Evolutionary conservation across 2,113 vertebrate genomes (phyloP).

Genomic region (Ptychochromis oligacanthus): DNA sequence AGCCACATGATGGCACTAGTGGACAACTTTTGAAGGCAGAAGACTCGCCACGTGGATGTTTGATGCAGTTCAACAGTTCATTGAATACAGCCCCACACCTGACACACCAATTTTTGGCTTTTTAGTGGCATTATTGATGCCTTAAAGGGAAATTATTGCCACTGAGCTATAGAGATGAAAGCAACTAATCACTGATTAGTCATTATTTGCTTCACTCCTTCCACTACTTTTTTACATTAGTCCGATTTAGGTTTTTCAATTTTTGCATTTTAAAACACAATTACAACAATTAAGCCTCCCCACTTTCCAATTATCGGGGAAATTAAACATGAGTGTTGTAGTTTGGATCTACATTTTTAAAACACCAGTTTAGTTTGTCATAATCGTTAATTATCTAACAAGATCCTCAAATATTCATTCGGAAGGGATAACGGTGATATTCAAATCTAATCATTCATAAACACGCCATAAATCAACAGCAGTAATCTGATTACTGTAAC

Average conservation of each 20-base stretch:
- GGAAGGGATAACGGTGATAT: not conserved
- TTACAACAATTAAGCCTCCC: not conserved
- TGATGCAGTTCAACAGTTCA: not conserved
- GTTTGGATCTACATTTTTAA: not conserved
- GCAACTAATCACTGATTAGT: not conserved
- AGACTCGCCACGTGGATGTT: not conserved
- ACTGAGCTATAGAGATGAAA: not conserved
- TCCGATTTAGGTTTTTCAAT: not conserved
- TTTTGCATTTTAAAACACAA: not conserved
- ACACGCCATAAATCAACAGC: rapidly evolving
- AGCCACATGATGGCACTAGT: conserved; percentile 54
- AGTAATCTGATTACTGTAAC: conserved; percentile 48
- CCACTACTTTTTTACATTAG: not conserved
- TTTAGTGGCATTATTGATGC: not conserved
- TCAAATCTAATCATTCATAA: not conserved
- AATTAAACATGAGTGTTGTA: not conserved
- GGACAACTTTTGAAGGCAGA: not conserved
- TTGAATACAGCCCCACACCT: not conserved
- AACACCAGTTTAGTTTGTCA: not conserved
- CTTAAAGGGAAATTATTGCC: not conserved
- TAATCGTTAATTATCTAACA: too few species aligned
- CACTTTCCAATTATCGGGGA: not conserved
- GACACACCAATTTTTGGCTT: not conserved
- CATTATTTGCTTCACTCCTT: not conserved
- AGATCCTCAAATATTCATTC: not conserved